A percentile compares a stretch with the other conserved stretches of the same genome.
phyloP scores from a whole-genome alignment of 2,888 invertebrate species.

The Leptopilina myrica region DNA sequence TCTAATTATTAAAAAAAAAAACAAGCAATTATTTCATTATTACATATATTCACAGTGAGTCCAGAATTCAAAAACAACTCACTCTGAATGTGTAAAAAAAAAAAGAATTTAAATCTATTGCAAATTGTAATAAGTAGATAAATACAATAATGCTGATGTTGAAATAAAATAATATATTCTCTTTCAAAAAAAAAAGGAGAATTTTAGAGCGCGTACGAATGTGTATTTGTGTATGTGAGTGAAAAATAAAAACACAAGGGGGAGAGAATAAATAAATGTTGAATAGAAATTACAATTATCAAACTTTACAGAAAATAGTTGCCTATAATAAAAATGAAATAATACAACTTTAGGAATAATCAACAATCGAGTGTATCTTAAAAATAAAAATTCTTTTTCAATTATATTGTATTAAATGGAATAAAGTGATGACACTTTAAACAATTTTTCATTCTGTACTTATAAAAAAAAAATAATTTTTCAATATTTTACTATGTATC shows the following conservation, averaged over 20 bases:
- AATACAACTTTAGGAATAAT: constrained; percentile 57
- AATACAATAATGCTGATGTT: constrained; percentile 15
- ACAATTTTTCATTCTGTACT: constrained; percentile 63
- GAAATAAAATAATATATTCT: constrained; percentile 1
- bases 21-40: too few species aligned
- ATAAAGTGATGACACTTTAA: constrained; percentile 76
- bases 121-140: constrained; percentile 40
- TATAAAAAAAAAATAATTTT: constrained; percentile 52
- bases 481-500: constrained; percentile 51
- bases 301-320: constrained; percentile 73
- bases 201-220: neutral
- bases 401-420: constrained; percentile 76
- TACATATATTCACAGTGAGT: too few species aligned
- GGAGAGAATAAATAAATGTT: constrained; percentile 57
- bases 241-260: neutral
- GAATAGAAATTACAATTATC: constrained; percentile 73
- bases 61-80: neutral
- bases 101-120: too few species aligned
- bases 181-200: neutral
- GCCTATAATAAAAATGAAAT: constrained; percentile 73
- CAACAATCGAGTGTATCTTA: constrained; percentile 73
- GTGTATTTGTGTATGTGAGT: too few species aligned
- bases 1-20: neutral
- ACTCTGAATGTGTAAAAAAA: constrained; percentile 29
- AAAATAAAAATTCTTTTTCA: constrained; percentile 70